These are phyloP conservation scores for Falco naumanni DNA, from an alignment of 2,797 vertebrate species.

Conservation along the genomic window DNA sequence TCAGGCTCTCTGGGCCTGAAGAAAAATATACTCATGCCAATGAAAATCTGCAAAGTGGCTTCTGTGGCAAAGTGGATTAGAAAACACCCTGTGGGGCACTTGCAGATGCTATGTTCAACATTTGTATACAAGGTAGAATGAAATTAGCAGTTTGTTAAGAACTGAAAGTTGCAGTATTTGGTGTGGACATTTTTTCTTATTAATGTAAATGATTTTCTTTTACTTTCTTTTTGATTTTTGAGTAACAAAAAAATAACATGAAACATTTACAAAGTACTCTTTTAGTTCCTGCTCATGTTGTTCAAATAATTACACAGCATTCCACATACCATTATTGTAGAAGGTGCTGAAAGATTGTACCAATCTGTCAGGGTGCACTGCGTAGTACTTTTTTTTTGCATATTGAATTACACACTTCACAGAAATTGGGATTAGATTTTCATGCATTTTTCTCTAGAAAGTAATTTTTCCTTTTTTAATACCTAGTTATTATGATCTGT, in stretches of 20 bases:
- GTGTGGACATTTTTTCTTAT: not conserved
- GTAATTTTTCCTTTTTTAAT: not conserved
- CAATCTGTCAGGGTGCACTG: not conserved
- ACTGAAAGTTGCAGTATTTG: not conserved
- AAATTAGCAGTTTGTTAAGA: not conserved
- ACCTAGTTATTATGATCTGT: not conserved
- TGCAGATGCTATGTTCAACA: not conserved
- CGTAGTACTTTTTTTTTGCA: not conserved
- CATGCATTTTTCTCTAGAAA: not conserved
- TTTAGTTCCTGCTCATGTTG: not conserved
- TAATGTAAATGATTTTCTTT: not conserved
- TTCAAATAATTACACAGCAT: not conserved
- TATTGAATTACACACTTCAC: not conserved
- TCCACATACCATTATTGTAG: not conserved
- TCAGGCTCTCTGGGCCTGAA: slow-evolving; percentile 17
- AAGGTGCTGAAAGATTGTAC: not conserved
- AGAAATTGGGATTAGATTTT: not conserved
- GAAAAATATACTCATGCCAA: not conserved
- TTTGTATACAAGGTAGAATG: not conserved
- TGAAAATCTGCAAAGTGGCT: slow-evolving; percentile 12
- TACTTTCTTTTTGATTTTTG: not conserved
- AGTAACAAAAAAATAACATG: not conserved
- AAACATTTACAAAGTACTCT: not conserved
- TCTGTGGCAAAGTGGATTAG: not conserved
- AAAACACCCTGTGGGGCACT: slow-evolving; percentile 1